Base-by-base conservation (phyloP, 1,140 invertebrate species). In the Halyomorpha halys region DNA sequence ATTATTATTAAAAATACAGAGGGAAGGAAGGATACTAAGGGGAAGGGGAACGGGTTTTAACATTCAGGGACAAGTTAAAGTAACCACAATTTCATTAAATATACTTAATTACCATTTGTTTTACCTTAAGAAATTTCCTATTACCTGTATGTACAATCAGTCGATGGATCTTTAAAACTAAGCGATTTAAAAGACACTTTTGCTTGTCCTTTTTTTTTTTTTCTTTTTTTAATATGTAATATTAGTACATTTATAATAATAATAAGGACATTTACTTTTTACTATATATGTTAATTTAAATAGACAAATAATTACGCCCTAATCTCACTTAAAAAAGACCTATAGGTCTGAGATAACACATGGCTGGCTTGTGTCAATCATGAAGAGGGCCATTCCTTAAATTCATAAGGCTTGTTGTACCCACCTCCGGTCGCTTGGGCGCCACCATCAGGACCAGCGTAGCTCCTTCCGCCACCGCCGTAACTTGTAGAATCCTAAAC, bases 371-470 rank as follows among this genome's bases (percentile, higher is more conserved):
- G 66, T 67, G 63, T 67, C 66, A 71, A 78, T 81, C 79, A 80
- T 78, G 79, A 80, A 72, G 78, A 76, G 73, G 77, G 78, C 79
- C 79, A 81, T 73, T 81, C 79, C 78, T 80, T 80, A 75, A 78
- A 80, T 75, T 81, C 79, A 77, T 79, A 81, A 71, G 75, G 75
- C 78, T 79, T 78, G 73, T 76, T 77, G 72, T 81, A 81, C 77
- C 79, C 79, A 77, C 78, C 79, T 78, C 78, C 78, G 71, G 72
- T 75, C 73, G 69, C 76, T 74, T 73, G 78, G 74, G 69, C 76
- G 73, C 70, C 75, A 72, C 62, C 59, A 16, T 66, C 65, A 15
- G 69, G 67, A 16, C 67, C 69, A 11, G 25, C 71, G 56, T 70
- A 69, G 67, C 72, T 71, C 67, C 74, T 71, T 69, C 76, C 61